phyloP scores from a whole-genome alignment of 2,888 invertebrate genomes.

The Rhingia campestris region DNA sequence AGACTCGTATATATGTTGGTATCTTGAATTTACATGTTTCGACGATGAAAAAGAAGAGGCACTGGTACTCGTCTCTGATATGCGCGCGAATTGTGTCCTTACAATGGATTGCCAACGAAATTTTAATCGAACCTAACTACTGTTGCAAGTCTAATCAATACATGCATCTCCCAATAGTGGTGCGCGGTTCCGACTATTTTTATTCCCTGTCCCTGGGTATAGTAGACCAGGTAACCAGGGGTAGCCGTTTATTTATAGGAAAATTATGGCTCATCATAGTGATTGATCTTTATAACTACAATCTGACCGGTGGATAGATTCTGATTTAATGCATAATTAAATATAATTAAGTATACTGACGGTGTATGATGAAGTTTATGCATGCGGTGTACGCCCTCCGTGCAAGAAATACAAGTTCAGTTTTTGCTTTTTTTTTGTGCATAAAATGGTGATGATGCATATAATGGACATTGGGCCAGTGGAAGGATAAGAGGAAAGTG shows the following conservation, averaged over 20 bases:
- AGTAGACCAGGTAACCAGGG: background rate
- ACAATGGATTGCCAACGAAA: slow-evolving; percentile 51
- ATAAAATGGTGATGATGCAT: slow-evolving; percentile 18
- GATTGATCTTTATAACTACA: slow-evolving; percentile 73
- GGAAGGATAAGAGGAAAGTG: slow-evolving; percentile 32
- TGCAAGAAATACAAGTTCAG: background rate
- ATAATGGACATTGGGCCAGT: slow-evolving; percentile 18
- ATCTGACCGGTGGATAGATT: slow-evolving; percentile 64
- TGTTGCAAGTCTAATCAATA: slow-evolving; percentile 60
- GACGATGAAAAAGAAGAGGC: background rate
- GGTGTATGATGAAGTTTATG: slow-evolving; percentile 51
- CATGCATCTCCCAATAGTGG: slow-evolving; percentile 51
- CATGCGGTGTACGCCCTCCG: slow-evolving; percentile 31
- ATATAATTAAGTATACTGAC: slow-evolving; percentile 68
- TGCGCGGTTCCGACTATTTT: slow-evolving; percentile 49
- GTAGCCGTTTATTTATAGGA: slow-evolving; percentile 68
- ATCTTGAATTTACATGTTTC: slow-evolving; percentile 59
- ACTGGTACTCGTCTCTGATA: background rate
- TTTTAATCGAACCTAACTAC: slow-evolving; percentile 47
- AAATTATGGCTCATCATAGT: slow-evolving; percentile 70
- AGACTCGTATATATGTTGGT: background rate
- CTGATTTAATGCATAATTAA: slow-evolving; percentile 73
- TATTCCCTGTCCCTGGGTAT: slow-evolving; percentile 12
- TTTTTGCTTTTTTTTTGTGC: background rate
- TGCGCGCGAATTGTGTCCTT: slow-evolving; percentile 43